Conservation (phyloP, 2,113 vertebrate species). For the Gymnarchus niloticus region DNA sequence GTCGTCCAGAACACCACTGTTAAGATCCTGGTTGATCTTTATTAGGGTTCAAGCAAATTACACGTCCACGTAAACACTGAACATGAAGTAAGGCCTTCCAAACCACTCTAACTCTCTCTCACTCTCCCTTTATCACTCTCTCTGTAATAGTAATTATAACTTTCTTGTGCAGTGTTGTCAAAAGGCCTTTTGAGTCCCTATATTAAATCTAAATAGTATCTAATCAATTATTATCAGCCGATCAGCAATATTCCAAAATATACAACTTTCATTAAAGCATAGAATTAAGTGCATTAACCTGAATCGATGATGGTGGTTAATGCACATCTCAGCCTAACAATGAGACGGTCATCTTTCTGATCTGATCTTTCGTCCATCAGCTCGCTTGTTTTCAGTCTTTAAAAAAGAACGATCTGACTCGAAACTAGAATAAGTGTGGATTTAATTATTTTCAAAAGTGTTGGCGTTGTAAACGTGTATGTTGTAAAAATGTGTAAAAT, state of each 20-base stretch:
- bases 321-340: not conserved
- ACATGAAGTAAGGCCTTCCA: no score
- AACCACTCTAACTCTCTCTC: no score
- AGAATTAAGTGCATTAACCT: not conserved
- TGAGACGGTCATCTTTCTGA: not conserved
- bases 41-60: no score
- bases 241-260: not conserved
- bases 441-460: no score
- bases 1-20: no score
- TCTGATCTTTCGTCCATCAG: not conserved
- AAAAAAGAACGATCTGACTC: no score
- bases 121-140: no score
- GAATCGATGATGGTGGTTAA: not conserved
- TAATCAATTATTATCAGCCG: not conserved
- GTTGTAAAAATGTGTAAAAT: no score
- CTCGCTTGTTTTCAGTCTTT: not conserved
- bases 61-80: no score
- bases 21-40: no score
- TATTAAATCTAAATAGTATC: not conserved
- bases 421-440: no score
- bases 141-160: not conserved
- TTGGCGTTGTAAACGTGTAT: no score
- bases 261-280: not conserved
- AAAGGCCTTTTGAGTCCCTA: not conserved
- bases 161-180: not conserved